Base-by-base conservation (phyloP, 1,140 invertebrate genomes). In the Brachionus calyciflorus region DNA sequence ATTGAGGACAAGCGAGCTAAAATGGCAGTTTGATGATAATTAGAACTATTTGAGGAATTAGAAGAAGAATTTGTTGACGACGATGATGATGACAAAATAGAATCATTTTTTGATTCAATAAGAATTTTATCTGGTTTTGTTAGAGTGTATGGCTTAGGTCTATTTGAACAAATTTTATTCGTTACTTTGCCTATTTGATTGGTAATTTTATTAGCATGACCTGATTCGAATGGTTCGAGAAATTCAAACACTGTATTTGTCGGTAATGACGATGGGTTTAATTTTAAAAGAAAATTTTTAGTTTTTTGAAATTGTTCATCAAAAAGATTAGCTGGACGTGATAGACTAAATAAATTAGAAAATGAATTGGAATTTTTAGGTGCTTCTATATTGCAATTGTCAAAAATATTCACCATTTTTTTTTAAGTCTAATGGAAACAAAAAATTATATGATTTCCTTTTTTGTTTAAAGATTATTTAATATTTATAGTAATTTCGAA, bases 1-100 rank as follows among this genome's bases (percentile, higher is more conserved):
- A 73, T 49, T 10, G 46, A 51, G 10, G 46, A 51, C 14, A 73
- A 33, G 0, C 51, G 46, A 24, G 69, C 69, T 1, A 73, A 28
- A 21, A 73, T 73, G 26, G 69, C 69, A 12, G 60, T 65, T 46
- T 65, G 60, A 26, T 65, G 33, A 26, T 65, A 65, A 7, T 5
- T 46, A 5, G 44, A 46, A 14, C 9, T 14, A 46, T 46, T 46
- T 14, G 44, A 46, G 3, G 44, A 46, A 14, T 10, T 14, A 3
- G 44, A 46, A 46, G 44, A 46, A 7, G 44, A 46, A 46, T 9
- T 37, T 9, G 26, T 17, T 17, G 26, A 30, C 14, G 30, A 37
- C 4, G 57, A 63, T 19, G 30, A 19, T 1, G 33, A 17, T 0
- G 33, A 14, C 0, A 1, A 19, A 3, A 17, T 14, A 9, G 33